Percentiles rank a stretch among this genome's conserved stretches.
Conservation (phyloP, 1,140 invertebrate species). For the Limonius californicus region DNA sequence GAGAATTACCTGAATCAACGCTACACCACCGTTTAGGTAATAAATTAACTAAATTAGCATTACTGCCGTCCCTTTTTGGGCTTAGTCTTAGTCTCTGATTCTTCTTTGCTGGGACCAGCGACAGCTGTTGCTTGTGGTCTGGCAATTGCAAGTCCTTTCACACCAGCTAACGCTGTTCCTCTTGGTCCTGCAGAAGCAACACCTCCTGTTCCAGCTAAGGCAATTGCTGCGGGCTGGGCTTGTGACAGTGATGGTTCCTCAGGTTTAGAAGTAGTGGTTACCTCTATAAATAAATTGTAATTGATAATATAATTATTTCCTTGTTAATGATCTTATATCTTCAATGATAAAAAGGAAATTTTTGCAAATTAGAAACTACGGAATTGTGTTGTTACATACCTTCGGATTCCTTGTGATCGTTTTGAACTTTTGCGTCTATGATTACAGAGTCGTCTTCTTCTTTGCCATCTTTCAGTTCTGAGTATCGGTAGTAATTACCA, state of each 20-base stretch:
- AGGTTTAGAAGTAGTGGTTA: constrained; percentile 24
- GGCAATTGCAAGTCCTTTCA: constrained; percentile 48
- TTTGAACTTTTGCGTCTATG: constrained; percentile 31
- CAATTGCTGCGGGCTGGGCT: constrained; percentile 48
- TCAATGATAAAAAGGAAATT: too few relatives aligned
- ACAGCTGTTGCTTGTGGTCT: constrained; percentile 51
- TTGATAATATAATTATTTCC: background rate
- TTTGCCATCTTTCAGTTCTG: background rate
- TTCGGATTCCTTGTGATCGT: constrained; percentile 22
- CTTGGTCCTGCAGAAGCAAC: constrained; percentile 48
- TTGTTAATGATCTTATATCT: background rate
- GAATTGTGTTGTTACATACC: too few relatives aligned
- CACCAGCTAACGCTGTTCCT: constrained; percentile 49
- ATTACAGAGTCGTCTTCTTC: constrained; percentile 34
- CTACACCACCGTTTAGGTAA: too few relatives aligned
- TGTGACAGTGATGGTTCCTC: constrained; percentile 45
- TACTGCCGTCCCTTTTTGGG: constrained; percentile 19
- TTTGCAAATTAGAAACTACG: too few relatives aligned
- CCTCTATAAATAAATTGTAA: constrained; percentile 15
- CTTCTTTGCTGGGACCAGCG: constrained; percentile 44
- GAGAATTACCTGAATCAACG: too few relatives aligned
- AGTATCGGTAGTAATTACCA: background rate
- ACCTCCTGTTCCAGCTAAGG: constrained; percentile 49
- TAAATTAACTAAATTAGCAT: constrained; percentile 2
- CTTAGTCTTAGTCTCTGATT: constrained; percentile 25